Evolutionary conservation across 2,113 vertebrate species (phyloP), one percentile per base, ranked within the genome.

Genomic region (Oxyruncus cristatus): DNA sequence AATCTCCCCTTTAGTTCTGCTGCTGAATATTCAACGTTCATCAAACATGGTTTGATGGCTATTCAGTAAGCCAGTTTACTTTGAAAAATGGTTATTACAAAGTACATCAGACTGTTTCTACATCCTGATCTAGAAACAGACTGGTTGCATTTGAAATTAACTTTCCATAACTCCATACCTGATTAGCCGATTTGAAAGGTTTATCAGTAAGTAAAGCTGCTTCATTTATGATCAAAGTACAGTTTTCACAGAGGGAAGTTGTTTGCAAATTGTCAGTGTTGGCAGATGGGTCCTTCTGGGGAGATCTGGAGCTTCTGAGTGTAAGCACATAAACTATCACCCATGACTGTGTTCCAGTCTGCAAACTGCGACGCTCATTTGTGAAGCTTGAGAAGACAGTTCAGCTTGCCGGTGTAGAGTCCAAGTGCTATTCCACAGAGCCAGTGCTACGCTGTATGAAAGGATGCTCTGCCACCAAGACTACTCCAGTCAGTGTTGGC

Each of bases 401-500:
- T 8, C 89, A 75, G 63, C 49, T 95, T 8, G 49, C 42, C 0
- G 96, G 96, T 1, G 67, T 96, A 0, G 86, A 94, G 26, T 92
- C 76, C 73, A 76, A 62, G 28, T 97, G 97, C 84, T 87, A 70
- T 12, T 93, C 97, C 14, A 96, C 88, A 2, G 93, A 96, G 42
- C 89, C 95, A 0, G 97, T 97, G 65, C 52, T 96, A 85, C 93
- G 93, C 74, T 97, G 97, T n/a, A 1, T 3, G n/a, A 94, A 86
- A 73, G 93, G 88, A 24, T 99, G 98, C 91, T 56, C 75, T 0
- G 81, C 98, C 42, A 92, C 97, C 33, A 96, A 77, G 62, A 98
- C 97, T 61, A 83, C 96, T 27, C 46, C 92, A 1, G 96, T 98
- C 72, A 97, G 95, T 32, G 89, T 98, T 26, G 98, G 98, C 68